Evolutionary conservation across 2,888 invertebrate genomes (phyloP), one percentile per base, ranked within the genome.

Genomic region (Diaphora mendica): DNA sequence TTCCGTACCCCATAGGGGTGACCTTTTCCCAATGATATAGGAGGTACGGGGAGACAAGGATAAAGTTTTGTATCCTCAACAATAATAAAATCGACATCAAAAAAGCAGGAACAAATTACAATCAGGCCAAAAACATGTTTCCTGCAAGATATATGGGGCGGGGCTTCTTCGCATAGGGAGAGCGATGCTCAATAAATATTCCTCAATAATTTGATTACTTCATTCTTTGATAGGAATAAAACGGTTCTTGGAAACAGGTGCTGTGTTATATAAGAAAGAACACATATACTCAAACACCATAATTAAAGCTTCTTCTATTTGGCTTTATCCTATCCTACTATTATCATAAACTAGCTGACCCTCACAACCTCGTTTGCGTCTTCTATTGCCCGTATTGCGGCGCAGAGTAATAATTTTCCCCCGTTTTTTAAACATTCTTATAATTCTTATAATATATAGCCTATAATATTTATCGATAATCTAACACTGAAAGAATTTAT

Each of bases 81-180:
- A 90, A 89, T 88, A 91, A 92, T 92, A 90, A 90, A 90, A 88
- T 87, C 83, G 86, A 78, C 82, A 84, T 85, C 86, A 86, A 86
- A 88, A 88, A 89, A 87, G 86, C 80, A 82, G 83, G 86, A 86
- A 88, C 87, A 88, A 89, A 90, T 90, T 88, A 89, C 85, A 83
- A 80, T 82, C 81, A 82, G 79, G 83, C 85, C 77, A 85, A 87
- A 78, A 85, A 85, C 85, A 88, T 88, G 87, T 86, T 87, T 86
- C 85, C 83, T 72, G 78, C 76, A 77, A 88, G 84, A 88, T 88
- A 88, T 86, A 89, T 85, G 83, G 81, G 70, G 77, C 79, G 83
- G 81, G 70, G 77, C 79, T 82, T 76, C 79, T 81, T 79, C 9
- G 68, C 35, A 79, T 82, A 82, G 83, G 80, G 80, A 81, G 78